These are phyloP conservation scores for Cyclura pinguis DNA, from an alignment of 2,797 vertebrate species.

Conservation along the genomic window DNA sequence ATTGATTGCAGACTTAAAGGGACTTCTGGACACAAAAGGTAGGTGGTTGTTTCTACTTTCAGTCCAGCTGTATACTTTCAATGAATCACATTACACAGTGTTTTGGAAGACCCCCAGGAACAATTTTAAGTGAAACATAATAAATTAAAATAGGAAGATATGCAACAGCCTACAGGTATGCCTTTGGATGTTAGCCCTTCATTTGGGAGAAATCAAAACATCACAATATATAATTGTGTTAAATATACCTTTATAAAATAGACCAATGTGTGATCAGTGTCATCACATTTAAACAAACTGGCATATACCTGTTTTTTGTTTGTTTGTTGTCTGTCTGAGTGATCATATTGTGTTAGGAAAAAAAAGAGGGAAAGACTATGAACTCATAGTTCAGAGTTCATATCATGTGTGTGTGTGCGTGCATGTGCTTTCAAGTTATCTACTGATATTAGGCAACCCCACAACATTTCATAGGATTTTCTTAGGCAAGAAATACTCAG, in stretches of 20 bases:
- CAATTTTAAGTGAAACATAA: neutral
- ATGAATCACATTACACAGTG: neutral
- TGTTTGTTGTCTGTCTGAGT: too few relatives aligned
- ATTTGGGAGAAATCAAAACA: neutral
- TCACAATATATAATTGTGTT: neutral
- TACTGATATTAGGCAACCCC: too few relatives aligned
- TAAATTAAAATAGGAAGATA: neutral
- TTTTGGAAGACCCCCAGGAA: neutral
- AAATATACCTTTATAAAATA: too few relatives aligned
- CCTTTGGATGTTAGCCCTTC: neutral
- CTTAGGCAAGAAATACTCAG: too few relatives aligned
- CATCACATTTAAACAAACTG: neutral
- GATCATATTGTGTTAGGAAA: neutral
- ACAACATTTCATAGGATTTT: too few relatives aligned
- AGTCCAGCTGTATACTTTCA: too few relatives aligned
- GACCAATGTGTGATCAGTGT: neutral
- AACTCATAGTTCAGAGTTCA: too few relatives aligned
- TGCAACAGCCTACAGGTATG: neutral
- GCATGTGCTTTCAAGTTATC: too few relatives aligned
- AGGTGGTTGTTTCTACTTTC: neutral
- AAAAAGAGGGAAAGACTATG: neutral
- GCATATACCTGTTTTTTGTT: neutral
- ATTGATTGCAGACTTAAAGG: neutral
- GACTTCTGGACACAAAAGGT: neutral
- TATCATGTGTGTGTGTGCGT: too few relatives aligned